Percentiles rank a stretch among this genome's conserved stretches.
Evolutionary conservation across 2,888 invertebrate genomes (phyloP).

Genomic region (Rhimphoctona megacephalus): DNA sequence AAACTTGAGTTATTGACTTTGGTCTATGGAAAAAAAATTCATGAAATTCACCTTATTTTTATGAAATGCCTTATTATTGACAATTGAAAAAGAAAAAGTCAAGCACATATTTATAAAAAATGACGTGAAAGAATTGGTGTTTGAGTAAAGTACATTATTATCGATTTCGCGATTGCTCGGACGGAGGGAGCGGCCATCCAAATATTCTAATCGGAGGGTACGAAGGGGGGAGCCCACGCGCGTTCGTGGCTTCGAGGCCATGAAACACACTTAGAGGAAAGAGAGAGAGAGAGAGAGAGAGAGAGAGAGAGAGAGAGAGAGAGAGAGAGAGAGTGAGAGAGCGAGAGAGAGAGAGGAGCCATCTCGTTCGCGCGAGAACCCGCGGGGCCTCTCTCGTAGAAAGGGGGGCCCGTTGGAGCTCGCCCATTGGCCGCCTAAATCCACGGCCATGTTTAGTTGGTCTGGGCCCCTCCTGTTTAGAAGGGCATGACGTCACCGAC

Average conservation of each 20-base stretch:
- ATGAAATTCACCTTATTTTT: no score
- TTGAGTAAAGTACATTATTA: slow-evolving; percentile 8
- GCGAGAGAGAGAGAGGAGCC: slow-evolving; percentile 36
- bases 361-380: slow-evolving; percentile 36
- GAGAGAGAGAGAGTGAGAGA: no score
- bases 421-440: slow-evolving; percentile 83
- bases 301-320: slow-evolving; percentile 31
- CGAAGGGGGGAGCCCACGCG: slow-evolving; percentile 57
- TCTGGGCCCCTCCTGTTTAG: slow-evolving; percentile 84
- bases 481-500: slow-evolving; percentile 84
- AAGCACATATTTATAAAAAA: not conserved
- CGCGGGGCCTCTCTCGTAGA: slow-evolving; percentile 52
- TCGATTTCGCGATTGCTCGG: slow-evolving; percentile 11
- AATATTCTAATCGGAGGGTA: slow-evolving; percentile 66
- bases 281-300: slow-evolving; percentile 31
- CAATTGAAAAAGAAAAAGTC: not conserved
- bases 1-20: no score
- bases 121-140: not conserved
- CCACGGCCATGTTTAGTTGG: slow-evolving; percentile 83
- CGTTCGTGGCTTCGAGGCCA: slow-evolving; percentile 66
- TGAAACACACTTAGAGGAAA: slow-evolving; percentile 44
- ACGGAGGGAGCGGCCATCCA: slow-evolving; percentile 66
- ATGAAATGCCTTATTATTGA: not conserved
- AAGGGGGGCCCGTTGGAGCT: slow-evolving; percentile 66
- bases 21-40: no score